Conservation (phyloP, 1,140 invertebrate species). For the Coelopa frigida region DNA sequence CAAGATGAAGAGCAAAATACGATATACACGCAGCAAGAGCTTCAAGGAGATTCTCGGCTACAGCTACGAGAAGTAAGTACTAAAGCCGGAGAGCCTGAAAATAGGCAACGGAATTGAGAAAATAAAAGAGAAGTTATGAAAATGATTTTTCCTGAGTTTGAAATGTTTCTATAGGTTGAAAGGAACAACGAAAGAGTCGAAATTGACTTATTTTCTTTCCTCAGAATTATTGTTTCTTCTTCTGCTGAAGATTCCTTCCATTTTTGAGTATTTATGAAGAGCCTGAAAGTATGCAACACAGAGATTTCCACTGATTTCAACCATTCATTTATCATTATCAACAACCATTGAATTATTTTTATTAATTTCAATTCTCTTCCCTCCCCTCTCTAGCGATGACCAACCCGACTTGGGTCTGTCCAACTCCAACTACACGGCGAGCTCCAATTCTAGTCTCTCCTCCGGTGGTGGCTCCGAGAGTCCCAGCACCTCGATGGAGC, state of each 20-base stretch:
- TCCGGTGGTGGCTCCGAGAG: constrained; percentile 51
- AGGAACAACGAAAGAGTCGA: too few relatives aligned
- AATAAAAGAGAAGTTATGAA: not conserved
- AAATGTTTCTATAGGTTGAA: too few relatives aligned
- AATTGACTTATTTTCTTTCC: too few relatives aligned
- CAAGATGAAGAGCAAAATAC: constrained; percentile 36
- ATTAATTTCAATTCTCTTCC: constrained; percentile 1
- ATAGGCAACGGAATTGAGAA: not conserved
- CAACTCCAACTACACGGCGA: constrained; percentile 38
- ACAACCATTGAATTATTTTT: too few relatives aligned
- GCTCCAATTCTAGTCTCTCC: constrained; percentile 46
- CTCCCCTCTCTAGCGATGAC: constrained; percentile 29
- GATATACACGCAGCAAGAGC: constrained; percentile 37
- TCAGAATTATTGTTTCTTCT: too few relatives aligned
- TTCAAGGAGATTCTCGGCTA: constrained; percentile 31
- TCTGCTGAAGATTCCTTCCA: too few relatives aligned
- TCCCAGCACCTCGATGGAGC: constrained; percentile 51
- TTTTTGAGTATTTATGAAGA: too few relatives aligned
- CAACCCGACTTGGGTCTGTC: constrained; percentile 36
- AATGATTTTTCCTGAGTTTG: too few relatives aligned
- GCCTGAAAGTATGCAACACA: too few relatives aligned
- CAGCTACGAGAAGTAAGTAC: constrained; percentile 29
- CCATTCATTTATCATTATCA: too few relatives aligned
- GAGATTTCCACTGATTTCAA: too few relatives aligned
- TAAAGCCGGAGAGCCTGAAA: not conserved